Evolutionary conservation across 2,797 vertebrate genomes (phyloP).

Genomic region (Philypnodon macrostomus): DNA sequence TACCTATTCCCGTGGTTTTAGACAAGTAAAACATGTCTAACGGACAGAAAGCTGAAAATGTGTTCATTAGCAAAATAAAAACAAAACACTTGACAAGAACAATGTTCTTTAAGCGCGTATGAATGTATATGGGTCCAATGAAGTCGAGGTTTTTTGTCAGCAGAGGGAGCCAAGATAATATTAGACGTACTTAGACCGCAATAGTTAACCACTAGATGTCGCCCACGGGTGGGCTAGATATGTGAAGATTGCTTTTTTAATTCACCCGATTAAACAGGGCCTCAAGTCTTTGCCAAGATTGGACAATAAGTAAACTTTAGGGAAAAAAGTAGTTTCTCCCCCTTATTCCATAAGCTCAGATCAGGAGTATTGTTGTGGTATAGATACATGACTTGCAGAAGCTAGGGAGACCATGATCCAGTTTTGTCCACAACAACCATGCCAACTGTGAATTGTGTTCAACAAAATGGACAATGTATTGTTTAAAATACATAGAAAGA

Average conservation of each 20-base stretch:
- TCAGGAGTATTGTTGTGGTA: not conserved
- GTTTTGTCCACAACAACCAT: no score
- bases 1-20: not conserved
- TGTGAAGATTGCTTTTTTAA: no score
- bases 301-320: no score
- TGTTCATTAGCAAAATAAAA: no score
- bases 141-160: constrained; percentile 6
- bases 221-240: constrained; percentile 15
- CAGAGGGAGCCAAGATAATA: constrained; percentile 23
- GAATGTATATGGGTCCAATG: not conserved
- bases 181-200: not conserved
- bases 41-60: no score
- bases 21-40: no score
- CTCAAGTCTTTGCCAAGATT: no score
- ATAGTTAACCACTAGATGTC: constrained; percentile 49
- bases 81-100: not conserved
- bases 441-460: no score
- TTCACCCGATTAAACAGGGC: no score
- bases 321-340: no score
- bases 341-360: no score
- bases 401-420: not conserved
- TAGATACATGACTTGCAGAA: constrained; percentile 5
- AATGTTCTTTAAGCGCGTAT: no score
- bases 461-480: constrained; percentile 4
- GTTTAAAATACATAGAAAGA: constrained; percentile 33